Percentiles rank a stretch among this genome's conserved stretches.
These are phyloP conservation scores for Gallinago media DNA, from an alignment of 2,113 vertebrate genomes.

Conservation along the genomic window DNA sequence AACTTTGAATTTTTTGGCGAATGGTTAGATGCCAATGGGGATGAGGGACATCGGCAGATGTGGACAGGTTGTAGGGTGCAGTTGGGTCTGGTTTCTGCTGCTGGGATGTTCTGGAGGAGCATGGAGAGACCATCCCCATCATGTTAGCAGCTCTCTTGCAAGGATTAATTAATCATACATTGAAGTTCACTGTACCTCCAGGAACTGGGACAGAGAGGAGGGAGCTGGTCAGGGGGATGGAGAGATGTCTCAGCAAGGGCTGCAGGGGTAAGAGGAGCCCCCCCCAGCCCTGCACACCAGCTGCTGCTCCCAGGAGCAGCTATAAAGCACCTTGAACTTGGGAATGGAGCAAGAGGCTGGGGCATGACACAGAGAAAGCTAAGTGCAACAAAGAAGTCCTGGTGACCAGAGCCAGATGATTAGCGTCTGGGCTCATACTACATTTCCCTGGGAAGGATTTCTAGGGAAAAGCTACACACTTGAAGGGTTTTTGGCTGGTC, in stretches of 20 bases:
- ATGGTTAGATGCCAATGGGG: not conserved
- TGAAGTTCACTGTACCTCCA: not conserved
- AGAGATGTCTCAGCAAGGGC: not conserved
- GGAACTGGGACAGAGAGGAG: not conserved
- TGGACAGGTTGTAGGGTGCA: not conserved
- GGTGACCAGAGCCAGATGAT: not conserved
- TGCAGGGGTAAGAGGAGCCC: not conserved
- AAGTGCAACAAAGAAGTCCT: not conserved
- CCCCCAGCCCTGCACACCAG: not conserved
- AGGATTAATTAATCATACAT: not conserved
- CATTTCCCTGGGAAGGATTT: not conserved
- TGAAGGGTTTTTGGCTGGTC: not conserved
- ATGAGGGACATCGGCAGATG: not conserved
- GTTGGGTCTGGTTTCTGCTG: not conserved
- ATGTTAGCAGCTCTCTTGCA: not conserved
- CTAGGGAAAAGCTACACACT: too few species aligned
- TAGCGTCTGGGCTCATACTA: not conserved
- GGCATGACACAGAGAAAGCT: not conserved
- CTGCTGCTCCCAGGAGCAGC: not conserved
- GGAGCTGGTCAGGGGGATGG: too few species aligned
- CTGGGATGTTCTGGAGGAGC: fast-evolving
- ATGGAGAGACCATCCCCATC: not conserved
- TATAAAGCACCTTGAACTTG: not conserved
- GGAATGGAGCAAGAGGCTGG: not conserved
- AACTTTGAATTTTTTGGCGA: too few species aligned